Evolutionary conservation across 2,113 vertebrate genomes (phyloP).

Genomic region (Corythornis cristatus): DNA sequence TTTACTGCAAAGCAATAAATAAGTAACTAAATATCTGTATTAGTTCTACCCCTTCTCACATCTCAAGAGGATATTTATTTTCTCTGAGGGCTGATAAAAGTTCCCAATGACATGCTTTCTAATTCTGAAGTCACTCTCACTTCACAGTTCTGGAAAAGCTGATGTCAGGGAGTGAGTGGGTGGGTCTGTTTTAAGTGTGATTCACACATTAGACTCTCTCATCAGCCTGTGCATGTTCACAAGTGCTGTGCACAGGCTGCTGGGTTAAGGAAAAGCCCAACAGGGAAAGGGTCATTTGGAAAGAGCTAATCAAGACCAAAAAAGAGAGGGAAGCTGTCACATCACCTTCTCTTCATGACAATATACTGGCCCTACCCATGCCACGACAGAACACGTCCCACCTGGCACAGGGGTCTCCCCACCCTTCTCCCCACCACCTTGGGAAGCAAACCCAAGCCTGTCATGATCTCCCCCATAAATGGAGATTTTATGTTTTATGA

Average conservation of each 20-base stretch:
- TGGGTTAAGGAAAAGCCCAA: neutral
- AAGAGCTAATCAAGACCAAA: neutral
- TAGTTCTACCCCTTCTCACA: constrained; percentile 64
- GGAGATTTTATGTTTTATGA: neutral
- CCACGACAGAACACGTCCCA: neutral
- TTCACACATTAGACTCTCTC: constrained; percentile 79
- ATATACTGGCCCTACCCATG: neutral
- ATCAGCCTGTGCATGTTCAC: constrained; percentile 79
- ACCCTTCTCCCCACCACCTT: neutral
- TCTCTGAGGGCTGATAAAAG: constrained; percentile 78
- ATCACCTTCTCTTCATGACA: neutral
- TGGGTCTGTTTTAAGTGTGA: constrained; percentile 82
- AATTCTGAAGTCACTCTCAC: constrained; percentile 81
- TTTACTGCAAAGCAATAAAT: constrained; percentile 63
- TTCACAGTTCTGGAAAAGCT: constrained; percentile 80
- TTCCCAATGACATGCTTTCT: constrained; percentile 81
- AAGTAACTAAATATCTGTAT: constrained; percentile 66
- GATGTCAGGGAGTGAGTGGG: constrained; percentile 78
- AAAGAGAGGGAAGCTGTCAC: neutral
- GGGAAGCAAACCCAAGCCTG: neutral
- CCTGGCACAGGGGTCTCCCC: neutral
- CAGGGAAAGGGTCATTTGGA: neutral
- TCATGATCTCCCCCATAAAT: neutral
- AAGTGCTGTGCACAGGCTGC: constrained; percentile 61
- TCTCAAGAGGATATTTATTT: constrained; percentile 80